Percentiles rank a stretch among this genome's conserved stretches.
Evolutionary conservation across 2,797 vertebrate species (phyloP).

Genomic region (Falco novaeseelandiae): DNA sequence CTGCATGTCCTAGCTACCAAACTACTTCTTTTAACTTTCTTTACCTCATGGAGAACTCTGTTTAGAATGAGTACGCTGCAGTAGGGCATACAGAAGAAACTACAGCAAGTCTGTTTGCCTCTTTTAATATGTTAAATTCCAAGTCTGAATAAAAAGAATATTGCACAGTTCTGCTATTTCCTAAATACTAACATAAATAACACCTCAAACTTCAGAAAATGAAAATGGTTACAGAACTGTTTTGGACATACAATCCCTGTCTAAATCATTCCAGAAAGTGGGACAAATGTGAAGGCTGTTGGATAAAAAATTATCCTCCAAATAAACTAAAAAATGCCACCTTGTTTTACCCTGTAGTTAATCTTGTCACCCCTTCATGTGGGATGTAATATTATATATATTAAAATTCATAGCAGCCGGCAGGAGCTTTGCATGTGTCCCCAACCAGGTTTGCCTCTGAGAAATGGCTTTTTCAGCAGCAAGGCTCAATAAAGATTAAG

Average conservation of each 20-base stretch:
- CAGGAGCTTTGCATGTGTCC: not conserved
- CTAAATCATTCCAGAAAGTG: not conserved
- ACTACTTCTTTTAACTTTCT: not conserved
- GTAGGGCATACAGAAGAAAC: not conserved
- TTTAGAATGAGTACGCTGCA: not conserved
- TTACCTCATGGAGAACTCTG: not conserved
- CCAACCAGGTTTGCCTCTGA: not conserved
- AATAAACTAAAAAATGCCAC: not conserved
- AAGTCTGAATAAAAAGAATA: not conserved
- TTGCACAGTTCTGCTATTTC: not conserved
- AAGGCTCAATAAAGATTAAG: not conserved
- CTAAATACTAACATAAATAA: not conserved
- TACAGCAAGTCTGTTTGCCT: not conserved
- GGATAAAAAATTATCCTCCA: not conserved
- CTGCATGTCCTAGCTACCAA: not conserved
- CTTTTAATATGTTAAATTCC: not conserved
- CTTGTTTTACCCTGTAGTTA: not conserved
- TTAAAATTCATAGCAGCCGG: not conserved
- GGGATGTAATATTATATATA: not conserved
- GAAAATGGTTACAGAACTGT: not conserved
- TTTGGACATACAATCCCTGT: not conserved
- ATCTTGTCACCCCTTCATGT: not conserved
- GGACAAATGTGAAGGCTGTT: not conserved
- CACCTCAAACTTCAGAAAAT: not conserved
- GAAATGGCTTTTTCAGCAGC: not conserved